These are phyloP conservation scores for Agrenia bidenticulata DNA, from an alignment of 2,888 invertebrate genomes.

Conservation along the genomic window DNA sequence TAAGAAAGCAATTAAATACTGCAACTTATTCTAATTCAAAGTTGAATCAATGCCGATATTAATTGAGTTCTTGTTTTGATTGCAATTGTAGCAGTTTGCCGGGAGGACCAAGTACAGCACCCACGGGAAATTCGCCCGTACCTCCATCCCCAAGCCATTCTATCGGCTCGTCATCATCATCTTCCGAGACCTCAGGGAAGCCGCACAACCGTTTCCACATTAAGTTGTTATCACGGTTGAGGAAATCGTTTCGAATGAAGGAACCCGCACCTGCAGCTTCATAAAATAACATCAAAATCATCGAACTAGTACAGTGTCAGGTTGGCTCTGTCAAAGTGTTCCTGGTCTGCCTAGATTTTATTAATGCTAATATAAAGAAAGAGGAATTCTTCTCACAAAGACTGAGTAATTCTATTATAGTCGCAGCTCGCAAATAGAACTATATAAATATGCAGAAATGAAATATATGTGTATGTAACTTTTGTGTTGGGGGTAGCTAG, in stretches of 20 bases:
- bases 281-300: conserved; percentile 16
- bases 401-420: no score
- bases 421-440: no score
- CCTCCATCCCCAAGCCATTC: conserved; percentile 31
- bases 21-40: no score
- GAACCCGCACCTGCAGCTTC: conserved; percentile 41
- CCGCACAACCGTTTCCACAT: conserved; percentile 43
- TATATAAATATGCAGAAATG: no score
- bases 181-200: conserved; percentile 42
- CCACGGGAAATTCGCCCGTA: conserved; percentile 28
- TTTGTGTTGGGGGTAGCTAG: no score
- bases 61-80: no score
- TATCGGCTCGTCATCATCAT: conserved; percentile 44
- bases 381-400: no score
- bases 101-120: conserved; percentile 43
- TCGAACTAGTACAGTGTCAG: no score
- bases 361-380: no score
- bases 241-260: conserved; percentile 46
- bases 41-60: no score
- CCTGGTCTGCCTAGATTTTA: background rate
- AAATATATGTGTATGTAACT: no score
- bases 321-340: background rate
- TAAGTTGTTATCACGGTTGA: conserved; percentile 45
- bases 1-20: no score
- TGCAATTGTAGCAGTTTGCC: conserved; percentile 34